These are phyloP conservation scores for Dysidea cf. avara DNA, from an alignment of 37 sponge, comb jelly and placozoan genomes.

Conservation along the genomic window DNA sequence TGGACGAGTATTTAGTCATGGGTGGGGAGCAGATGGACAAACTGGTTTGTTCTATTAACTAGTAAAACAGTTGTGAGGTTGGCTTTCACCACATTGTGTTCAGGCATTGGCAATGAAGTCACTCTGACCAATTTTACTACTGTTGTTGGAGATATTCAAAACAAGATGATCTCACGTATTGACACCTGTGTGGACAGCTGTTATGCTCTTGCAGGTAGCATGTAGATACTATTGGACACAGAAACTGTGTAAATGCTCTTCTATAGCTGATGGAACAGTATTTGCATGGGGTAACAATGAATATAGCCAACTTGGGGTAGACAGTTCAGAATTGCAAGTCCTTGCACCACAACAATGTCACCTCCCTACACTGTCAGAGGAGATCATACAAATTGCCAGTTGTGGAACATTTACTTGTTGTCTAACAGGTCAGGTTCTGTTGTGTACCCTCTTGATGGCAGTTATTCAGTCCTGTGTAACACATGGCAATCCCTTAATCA, in stretches of 20 bases:
- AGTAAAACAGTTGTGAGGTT: background rate
- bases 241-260: background rate
- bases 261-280: conserved; percentile 10
- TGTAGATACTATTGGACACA: background rate
- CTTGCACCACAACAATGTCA: background rate
- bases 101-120: no score
- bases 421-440: conserved; percentile 27
- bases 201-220: conserved; percentile 53
- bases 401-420: conserved; percentile 52
- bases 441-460: no score
- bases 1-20: conserved; percentile 32
- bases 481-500: no score
- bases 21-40: conserved; percentile 69
- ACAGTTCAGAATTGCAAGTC: background rate
- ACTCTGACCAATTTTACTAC: background rate
- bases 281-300: conserved; percentile 73
- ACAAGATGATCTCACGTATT: background rate
- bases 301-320: conserved; percentile 44
- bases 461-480: no score
- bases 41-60: conserved; percentile 26
- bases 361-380: background rate
- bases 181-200: conserved; percentile 42
- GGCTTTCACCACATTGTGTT: conserved; percentile 19
- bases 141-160: background rate
- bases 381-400: conserved; percentile 34